These are phyloP conservation scores for Corvus hawaiiensis DNA, from an alignment of 2,113 vertebrate species.

Conservation along the genomic window DNA sequence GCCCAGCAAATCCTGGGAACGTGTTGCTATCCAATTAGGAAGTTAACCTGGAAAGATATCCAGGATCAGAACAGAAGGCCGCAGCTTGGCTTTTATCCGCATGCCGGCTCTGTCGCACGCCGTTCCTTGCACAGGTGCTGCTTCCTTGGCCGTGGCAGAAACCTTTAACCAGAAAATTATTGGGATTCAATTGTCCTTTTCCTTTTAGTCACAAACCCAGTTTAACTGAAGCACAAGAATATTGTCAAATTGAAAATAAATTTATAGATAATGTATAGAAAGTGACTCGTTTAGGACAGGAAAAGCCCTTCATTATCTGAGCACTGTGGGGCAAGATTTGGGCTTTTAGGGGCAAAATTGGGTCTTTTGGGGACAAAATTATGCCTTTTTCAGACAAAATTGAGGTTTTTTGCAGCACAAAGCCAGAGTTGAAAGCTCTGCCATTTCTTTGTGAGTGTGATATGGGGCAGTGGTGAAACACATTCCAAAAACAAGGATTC, in stretches of 20 bases:
- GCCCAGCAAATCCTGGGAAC: not conserved
- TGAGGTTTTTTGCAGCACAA: not conserved
- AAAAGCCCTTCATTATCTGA: not conserved
- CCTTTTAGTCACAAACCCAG: not conserved
- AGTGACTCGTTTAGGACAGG: not conserved
- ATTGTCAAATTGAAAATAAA: rapidly evolving
- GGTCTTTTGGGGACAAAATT: not conserved
- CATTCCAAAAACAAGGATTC: not conserved
- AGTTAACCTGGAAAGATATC: not conserved
- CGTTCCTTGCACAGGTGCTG: not conserved
- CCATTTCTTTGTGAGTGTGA: rapidly evolving
- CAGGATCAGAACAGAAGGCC: not conserved
- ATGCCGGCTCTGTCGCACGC: rapidly evolving
- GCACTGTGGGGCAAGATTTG: not conserved
- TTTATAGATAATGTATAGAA: rapidly evolving
- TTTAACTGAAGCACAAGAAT: not conserved
- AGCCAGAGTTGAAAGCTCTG: not conserved
- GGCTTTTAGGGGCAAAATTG: not conserved
- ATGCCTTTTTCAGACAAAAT: not conserved
- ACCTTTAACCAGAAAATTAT: rapidly evolving
- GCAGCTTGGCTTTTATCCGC: not conserved
- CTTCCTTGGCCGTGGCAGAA: not conserved
- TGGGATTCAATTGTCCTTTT: no score
- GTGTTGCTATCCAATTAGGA: not conserved
- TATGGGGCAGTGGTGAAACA: not conserved